These are phyloP conservation scores for Busseola fusca DNA, from an alignment of 2,888 invertebrate genomes.

Conservation along the genomic window DNA sequence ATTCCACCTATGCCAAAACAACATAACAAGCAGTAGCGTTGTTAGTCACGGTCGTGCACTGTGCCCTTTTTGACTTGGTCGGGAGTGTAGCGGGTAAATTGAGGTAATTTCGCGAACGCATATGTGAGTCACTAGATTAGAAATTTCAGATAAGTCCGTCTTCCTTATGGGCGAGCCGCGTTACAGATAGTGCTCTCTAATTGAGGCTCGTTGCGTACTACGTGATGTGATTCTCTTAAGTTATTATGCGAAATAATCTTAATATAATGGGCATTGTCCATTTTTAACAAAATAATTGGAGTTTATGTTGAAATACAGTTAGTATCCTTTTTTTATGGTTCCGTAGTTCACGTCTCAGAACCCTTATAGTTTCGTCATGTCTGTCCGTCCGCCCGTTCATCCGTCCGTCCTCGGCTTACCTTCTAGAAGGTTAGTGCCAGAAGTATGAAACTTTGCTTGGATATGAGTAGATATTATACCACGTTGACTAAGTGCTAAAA, in stretches of 20 bases:
- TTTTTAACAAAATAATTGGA: conserved; percentile 63
- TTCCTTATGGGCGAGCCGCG: conserved; percentile 82
- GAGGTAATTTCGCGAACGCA: conserved; percentile 77
- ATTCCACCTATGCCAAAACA: conserved; percentile 47
- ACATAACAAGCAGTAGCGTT: conserved; percentile 54
- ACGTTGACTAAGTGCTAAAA: too few species aligned
- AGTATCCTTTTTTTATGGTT: conserved; percentile 13
- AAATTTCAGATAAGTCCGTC: conserved; percentile 81
- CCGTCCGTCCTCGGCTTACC: too few species aligned
- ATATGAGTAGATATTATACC: too few species aligned
- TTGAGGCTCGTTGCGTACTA: conserved; percentile 74
- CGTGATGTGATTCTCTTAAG: conserved; percentile 78
- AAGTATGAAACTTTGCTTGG: too few species aligned
- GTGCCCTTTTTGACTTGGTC: conserved; percentile 64
- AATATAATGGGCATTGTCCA: conserved; percentile 65
- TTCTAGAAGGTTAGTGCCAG: too few species aligned
- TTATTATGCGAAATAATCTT: conserved; percentile 67
- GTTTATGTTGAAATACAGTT: conserved; percentile 31
- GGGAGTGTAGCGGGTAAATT: conserved; percentile 56
- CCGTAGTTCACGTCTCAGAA: too few species aligned
- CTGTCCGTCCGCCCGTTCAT: too few species aligned
- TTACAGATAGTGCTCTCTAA: conserved; percentile 78
- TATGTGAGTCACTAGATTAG: conserved; percentile 82
- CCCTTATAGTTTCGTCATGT: too few species aligned
- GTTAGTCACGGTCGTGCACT: conserved; percentile 60